Conservation (phyloP, 2,113 vertebrate species). For the Heteronetta atricapilla region DNA sequence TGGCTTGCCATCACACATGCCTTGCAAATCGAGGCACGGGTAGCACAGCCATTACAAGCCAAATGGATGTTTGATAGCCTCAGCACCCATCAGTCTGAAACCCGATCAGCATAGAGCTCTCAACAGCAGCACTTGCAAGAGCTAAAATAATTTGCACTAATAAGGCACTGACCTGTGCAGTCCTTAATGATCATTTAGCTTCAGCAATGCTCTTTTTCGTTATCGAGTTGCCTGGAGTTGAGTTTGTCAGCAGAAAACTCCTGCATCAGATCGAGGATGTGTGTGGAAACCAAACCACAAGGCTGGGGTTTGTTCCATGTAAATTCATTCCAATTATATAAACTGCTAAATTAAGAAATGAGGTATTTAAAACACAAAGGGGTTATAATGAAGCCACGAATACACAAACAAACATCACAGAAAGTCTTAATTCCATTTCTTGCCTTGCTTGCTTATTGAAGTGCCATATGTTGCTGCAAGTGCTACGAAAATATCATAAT, state of each 20-base stretch:
- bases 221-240: not conserved
- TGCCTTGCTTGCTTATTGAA: constrained; percentile 63
- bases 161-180: constrained; percentile 1
- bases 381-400: constrained; percentile 53
- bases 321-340: constrained; percentile 67
- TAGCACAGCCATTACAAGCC: constrained; percentile 25
- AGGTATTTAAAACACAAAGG: constrained; percentile 65
- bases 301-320: constrained; percentile 37
- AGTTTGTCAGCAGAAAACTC: not conserved
- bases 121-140: constrained; percentile 4
- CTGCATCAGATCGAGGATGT: not conserved
- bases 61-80: constrained; percentile 47
- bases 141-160: constrained; percentile 29
- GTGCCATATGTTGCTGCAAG: constrained; percentile 64
- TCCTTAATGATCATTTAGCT: constrained; percentile 13
- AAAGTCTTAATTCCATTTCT: constrained; percentile 46
- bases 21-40: constrained; percentile 6
- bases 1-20: not conserved
- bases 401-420: constrained; percentile 50
- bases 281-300: not conserved
- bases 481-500: constrained; percentile 65
- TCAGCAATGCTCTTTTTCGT: not conserved
- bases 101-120: not conserved
- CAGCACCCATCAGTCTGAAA: not conserved
- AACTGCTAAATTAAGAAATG: constrained; percentile 69